phyloP scores from a whole-genome alignment of 2,113 vertebrate genomes.

The Onychostoma macrolepis region DNA sequence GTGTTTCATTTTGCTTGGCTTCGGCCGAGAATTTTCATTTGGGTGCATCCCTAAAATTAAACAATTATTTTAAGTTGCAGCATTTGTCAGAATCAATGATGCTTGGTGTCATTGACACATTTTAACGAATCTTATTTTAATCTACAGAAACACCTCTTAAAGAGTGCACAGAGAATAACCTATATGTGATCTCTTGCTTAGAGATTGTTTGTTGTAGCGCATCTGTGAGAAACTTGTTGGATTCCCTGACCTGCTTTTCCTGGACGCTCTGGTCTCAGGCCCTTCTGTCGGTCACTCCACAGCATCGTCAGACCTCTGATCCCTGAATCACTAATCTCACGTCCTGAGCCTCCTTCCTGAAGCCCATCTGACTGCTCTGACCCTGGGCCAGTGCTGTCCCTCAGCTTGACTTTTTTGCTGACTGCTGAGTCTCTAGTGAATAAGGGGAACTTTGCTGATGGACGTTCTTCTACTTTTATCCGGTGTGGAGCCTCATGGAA shows the following conservation, averaged over 20 bases:
- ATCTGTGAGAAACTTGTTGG: not conserved
- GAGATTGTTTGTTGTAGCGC: not conserved
- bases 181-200: not conserved
- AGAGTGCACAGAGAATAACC: too few species aligned
- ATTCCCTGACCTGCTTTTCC: not conserved
- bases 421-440: not conserved
- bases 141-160: too few species aligned
- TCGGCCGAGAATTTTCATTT: too few species aligned
- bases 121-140: too few species aligned
- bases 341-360: conserved; percentile 17
- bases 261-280: conserved; percentile 56
- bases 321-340: not conserved
- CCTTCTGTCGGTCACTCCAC: conserved; percentile 33
- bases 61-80: too few species aligned
- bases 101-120: too few species aligned
- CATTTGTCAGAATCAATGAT: too few species aligned
- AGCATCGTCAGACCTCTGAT: conserved; percentile 1
- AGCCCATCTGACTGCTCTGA: conserved; percentile 18
- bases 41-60: too few species aligned
- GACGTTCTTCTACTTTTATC: not conserved
- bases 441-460: not conserved
- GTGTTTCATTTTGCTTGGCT: too few species aligned
- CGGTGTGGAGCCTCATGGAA: not conserved
- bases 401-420: not conserved
- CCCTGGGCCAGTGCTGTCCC: not conserved